Percentiles rank a stretch among this genome's conserved stretches.
phyloP scores from a whole-genome alignment of 2,113 vertebrate genomes.

The Cranoglanis bouderius region DNA sequence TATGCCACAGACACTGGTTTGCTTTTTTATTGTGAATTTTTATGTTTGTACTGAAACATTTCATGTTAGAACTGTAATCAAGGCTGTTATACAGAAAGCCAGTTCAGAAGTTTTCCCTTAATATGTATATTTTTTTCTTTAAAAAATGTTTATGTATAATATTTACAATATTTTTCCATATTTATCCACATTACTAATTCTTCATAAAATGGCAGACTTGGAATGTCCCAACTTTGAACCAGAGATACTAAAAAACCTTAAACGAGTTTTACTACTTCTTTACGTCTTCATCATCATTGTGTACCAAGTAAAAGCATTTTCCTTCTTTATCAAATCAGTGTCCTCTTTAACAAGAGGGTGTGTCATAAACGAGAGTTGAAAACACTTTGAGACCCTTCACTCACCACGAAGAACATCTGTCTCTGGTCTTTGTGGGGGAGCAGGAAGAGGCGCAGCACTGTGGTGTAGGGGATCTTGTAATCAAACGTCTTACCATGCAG shows the following conservation, averaged over 20 bases:
- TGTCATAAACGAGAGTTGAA: not conserved
- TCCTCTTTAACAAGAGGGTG: not conserved
- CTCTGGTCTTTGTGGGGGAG: conserved; percentile 98
- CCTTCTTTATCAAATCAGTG: not conserved
- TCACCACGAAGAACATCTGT: conserved; percentile 99
- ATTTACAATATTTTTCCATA: not conserved
- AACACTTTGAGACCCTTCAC: conserved; percentile 1
- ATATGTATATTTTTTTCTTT: not conserved
- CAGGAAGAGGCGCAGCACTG: conserved; percentile 92
- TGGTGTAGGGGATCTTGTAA: conserved; percentile 98
- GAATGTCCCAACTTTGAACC: not conserved
- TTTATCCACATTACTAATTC: not conserved
- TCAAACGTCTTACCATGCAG: conserved; percentile 97
- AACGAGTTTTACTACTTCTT: not conserved
- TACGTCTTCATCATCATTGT: not conserved
- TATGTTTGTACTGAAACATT: not conserved
- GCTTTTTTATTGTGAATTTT: not conserved
- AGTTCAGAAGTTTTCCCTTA: not conserved
- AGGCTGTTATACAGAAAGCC: not conserved
- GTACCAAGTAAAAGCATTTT: not conserved
- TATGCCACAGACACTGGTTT: not conserved
- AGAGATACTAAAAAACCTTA: not conserved
- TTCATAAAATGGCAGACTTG: not conserved
- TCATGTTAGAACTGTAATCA: not conserved
- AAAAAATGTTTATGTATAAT: not conserved